Conservation (phyloP, 2,797 vertebrate genomes). For the Propithecus perrieri region DNA sequence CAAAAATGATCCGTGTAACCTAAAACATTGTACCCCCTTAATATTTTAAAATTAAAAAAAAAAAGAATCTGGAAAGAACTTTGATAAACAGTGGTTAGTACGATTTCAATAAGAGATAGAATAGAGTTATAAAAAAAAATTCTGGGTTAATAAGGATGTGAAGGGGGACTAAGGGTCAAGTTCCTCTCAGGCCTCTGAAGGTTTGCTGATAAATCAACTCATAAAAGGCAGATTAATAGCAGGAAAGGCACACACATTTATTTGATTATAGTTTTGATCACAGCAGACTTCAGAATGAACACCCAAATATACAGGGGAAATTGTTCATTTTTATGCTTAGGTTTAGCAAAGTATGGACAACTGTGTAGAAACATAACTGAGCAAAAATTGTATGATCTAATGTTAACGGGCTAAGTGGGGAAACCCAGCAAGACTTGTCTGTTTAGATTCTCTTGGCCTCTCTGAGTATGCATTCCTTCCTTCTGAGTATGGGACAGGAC, state of each 20-base stretch:
- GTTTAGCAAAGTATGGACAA: background rate
- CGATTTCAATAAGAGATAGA: background rate
- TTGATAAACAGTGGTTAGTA: background rate
- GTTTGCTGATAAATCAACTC: background rate
- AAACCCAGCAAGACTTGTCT: background rate
- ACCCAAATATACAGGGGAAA: background rate
- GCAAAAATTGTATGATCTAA: background rate
- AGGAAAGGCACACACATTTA: background rate
- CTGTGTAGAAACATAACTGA: background rate
- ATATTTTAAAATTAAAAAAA: background rate
- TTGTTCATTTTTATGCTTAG: background rate
- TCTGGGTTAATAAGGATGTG: background rate
- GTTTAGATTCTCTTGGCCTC: background rate
- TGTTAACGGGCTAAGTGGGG: background rate
- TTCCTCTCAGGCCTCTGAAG: no score
- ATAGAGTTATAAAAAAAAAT: background rate
- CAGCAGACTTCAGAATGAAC: background rate
- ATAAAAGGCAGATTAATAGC: background rate
- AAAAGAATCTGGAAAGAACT: background rate
- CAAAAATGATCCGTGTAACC: no score
- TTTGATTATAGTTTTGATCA: background rate
- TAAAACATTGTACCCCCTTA: no score
- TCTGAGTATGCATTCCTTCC: background rate
- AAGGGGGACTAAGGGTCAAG: background rate
- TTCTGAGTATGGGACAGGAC: background rate